Evolutionary conservation across 2,888 invertebrate genomes (phyloP).

Genomic region (Aleiodes alternator): DNA sequence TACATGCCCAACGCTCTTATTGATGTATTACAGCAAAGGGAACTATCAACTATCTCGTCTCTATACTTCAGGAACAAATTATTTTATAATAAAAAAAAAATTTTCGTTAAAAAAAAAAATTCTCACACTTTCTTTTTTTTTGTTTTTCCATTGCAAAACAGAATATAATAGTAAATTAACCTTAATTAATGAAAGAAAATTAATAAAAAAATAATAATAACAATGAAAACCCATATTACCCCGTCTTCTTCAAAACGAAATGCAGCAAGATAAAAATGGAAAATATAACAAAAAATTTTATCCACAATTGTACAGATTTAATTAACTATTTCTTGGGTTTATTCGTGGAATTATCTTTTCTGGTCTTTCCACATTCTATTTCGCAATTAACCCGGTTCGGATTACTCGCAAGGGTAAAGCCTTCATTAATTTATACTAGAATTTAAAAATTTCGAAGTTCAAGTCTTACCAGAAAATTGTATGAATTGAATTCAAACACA

Average conservation of each 20-base stretch:
- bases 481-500: neutral
- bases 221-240: too few relatives aligned
- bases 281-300: conserved; percentile 38
- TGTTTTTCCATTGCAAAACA: neutral
- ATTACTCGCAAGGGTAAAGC: conserved; percentile 30
- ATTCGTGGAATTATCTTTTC: conserved; percentile 44
- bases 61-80: too few relatives aligned
- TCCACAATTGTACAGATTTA: conserved; percentile 41
- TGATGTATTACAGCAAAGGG: too few relatives aligned
- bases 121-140: too few relatives aligned
- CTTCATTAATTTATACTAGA: neutral
- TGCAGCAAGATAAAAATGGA: conserved; percentile 37
- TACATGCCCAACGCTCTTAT: too few relatives aligned
- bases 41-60: too few relatives aligned
- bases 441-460: neutral
- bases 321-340: conserved; percentile 40
- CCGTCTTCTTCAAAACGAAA: neutral
- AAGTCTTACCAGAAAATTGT: neutral
- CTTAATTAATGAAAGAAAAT: neutral
- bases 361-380: conserved; percentile 34
- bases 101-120: too few relatives aligned
- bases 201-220: too few relatives aligned
- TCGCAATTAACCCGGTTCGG: conserved; percentile 18
- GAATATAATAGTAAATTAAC: neutral
- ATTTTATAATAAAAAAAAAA: too few relatives aligned